A percentile compares a stretch with the other conserved stretches of the same genome.
Evolutionary conservation across 2,113 vertebrate genomes (phyloP).

Genomic region (Stomatorhinus ivindoensis): DNA sequence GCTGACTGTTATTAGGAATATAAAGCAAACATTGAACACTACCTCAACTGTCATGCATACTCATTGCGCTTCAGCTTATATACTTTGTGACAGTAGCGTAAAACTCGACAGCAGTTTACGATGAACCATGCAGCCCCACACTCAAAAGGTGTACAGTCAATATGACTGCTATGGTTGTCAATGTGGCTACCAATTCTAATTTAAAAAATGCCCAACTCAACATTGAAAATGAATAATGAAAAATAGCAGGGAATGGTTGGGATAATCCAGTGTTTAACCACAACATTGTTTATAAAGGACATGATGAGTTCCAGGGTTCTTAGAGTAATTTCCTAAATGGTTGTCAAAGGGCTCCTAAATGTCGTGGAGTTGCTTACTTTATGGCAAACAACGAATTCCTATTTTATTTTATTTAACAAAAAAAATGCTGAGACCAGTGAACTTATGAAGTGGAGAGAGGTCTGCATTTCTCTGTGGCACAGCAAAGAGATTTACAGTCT

Average conservation of each 20-base stretch:
- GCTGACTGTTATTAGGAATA: background rate
- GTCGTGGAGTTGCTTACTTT: slow-evolving; percentile 8
- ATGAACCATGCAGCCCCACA: background rate
- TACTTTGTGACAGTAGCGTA: background rate
- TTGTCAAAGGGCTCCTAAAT: slow-evolving; percentile 17
- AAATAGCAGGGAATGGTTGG: background rate
- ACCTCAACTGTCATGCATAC: background rate
- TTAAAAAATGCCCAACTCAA: slow-evolving; percentile 12
- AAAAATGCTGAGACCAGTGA: slow-evolving; percentile 22
- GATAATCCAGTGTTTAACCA: slow-evolving; percentile 21
- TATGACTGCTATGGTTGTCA: slow-evolving; percentile 22
- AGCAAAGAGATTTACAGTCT: background rate
- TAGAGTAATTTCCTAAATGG: slow-evolving; percentile 34
- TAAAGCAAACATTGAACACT: background rate
- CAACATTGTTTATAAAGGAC: slow-evolving; percentile 5
- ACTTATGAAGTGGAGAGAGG: background rate
- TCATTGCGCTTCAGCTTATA: background rate
- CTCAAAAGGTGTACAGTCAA: background rate
- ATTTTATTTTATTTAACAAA: slow-evolving; percentile 29
- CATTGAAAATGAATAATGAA: slow-evolving; percentile 11
- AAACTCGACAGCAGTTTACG: background rate
- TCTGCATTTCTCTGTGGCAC: background rate
- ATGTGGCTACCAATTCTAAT: slow-evolving; percentile 23
- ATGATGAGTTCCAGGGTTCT: slow-evolving; percentile 18
- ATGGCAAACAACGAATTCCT: slow-evolving; percentile 10